Conservation (phyloP, 53 echinoderm and acorn worm species). For the Luidia sarsii region DNA sequence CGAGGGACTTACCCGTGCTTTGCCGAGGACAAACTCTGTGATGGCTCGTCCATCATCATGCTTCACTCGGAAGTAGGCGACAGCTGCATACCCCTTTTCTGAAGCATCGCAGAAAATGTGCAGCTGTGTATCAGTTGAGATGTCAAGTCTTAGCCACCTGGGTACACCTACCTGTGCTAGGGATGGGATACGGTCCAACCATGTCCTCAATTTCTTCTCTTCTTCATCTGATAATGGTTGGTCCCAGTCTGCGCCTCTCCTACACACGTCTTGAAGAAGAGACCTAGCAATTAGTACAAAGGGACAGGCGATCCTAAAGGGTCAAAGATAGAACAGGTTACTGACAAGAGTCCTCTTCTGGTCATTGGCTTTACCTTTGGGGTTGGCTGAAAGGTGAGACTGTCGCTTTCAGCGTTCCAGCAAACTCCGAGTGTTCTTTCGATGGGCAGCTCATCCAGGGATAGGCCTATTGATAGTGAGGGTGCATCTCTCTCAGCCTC, state of each 20-base stretch:
- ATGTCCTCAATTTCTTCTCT: conserved; percentile 25
- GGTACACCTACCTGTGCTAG: conserved; percentile 57
- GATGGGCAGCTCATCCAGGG: conserved; percentile 32
- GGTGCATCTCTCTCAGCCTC: conserved; percentile 49
- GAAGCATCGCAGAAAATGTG: conserved; percentile 62
- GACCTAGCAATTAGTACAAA: conserved; percentile 49
- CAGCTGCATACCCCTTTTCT: conserved; percentile 61
- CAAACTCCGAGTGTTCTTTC: conserved; percentile 51
- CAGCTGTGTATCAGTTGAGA: conserved; percentile 3
- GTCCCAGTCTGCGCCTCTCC: conserved; percentile 63
- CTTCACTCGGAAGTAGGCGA: conserved; percentile 48
- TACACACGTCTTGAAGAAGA: conserved; percentile 58
- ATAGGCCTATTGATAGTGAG: conserved; percentile 6
- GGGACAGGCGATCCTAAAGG: conserved; percentile 54
- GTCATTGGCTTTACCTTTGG: conserved; percentile 51
- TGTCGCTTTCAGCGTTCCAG: conserved; percentile 53
- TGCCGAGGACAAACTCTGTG: conserved; percentile 53
- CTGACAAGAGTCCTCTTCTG: conserved; percentile 54
- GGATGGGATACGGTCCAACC: conserved; percentile 15
- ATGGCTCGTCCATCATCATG: conserved; percentile 4
- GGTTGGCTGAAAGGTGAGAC: conserved; percentile 29
- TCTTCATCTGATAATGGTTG: conserved; percentile 47
- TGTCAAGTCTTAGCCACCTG: conserved; percentile 38
- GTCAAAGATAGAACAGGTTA: conserved; percentile 55
- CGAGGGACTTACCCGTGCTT: conserved; percentile 59